These are phyloP conservation scores for Pyxicephalus adspersus DNA, from an alignment of 2,113 vertebrate species.

Conservation along the genomic window DNA sequence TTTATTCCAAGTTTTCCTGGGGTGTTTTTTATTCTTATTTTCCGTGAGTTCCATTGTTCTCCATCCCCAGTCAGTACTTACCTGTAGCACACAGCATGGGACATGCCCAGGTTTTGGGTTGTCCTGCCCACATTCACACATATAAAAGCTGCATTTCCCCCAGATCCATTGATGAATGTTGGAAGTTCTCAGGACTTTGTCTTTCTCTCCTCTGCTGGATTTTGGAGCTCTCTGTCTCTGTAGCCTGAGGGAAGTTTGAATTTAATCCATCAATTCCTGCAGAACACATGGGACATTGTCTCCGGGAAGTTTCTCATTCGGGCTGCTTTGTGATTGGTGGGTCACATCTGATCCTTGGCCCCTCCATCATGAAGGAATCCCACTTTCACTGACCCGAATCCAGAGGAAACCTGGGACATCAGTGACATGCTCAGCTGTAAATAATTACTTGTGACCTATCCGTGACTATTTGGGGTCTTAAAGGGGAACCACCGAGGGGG, in stretches of 20 bases:
- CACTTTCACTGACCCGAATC: slow-evolving; percentile 11
- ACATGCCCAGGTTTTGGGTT: background rate
- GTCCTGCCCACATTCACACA: background rate
- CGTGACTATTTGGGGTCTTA: background rate
- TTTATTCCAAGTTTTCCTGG: no score
- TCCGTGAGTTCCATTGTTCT: background rate
- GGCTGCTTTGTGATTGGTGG: background rate
- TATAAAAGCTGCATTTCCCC: background rate
- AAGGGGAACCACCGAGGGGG: background rate
- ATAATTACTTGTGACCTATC: background rate
- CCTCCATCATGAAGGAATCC: background rate
- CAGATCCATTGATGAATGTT: slow-evolving; percentile 7
- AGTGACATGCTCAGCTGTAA: background rate
- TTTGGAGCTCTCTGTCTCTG: background rate
- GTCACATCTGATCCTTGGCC: background rate
- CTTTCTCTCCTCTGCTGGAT: slow-evolving; percentile 10
- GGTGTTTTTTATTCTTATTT: background rate
- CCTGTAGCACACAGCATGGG: background rate
- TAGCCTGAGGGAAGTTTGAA: slow-evolving; percentile 5
- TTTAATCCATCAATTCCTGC: slow-evolving; percentile 20
- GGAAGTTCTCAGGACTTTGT: slow-evolving; percentile 22
- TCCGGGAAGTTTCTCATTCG: slow-evolving; percentile 3
- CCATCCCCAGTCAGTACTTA: background rate
- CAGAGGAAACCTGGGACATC: background rate
- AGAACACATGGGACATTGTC: slow-evolving; percentile 2